These are phyloP conservation scores for Oxystoma pomonae DNA, from an alignment of 2,888 invertebrate species.

Conservation along the genomic window DNA sequence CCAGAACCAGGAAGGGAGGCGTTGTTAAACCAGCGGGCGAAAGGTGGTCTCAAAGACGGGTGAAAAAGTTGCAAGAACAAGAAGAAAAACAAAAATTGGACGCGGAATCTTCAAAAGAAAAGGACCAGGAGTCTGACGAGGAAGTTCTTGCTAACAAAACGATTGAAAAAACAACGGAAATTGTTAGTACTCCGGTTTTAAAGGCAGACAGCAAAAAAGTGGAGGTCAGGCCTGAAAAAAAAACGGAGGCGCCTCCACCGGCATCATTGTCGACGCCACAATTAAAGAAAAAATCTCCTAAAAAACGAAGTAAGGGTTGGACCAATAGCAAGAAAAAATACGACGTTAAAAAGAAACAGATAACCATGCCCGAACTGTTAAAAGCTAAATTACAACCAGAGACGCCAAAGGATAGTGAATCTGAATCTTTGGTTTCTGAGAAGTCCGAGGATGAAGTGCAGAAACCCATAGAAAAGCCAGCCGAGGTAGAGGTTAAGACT, in stretches of 20 bases:
- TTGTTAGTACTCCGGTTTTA: neutral
- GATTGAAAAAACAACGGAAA: neutral
- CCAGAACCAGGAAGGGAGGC: slow-evolving; percentile 26
- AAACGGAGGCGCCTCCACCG: slow-evolving; percentile 7
- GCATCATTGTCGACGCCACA: slow-evolving; percentile 13
- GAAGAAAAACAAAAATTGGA: slow-evolving; percentile 25
- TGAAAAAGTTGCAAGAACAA: slow-evolving; percentile 38
- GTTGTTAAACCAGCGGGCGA: slow-evolving; percentile 41
- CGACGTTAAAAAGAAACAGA: slow-evolving; percentile 37
- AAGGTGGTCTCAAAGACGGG: slow-evolving; percentile 45
- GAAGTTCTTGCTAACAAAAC: slow-evolving; percentile 1
- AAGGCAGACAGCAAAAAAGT: neutral
- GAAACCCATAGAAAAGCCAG: slow-evolving; percentile 18
- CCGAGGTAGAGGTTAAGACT: neutral
- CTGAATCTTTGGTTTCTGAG: slow-evolving; percentile 40
- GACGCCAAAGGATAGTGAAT: slow-evolving; percentile 34
- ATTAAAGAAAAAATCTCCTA: slow-evolving; percentile 17
- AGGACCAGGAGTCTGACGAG: slow-evolving; percentile 15
- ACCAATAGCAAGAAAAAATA: slow-evolving; percentile 47
- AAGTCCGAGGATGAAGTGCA: slow-evolving; percentile 40
- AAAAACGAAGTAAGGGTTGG: slow-evolving; percentile 50
- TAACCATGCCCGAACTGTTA: slow-evolving; percentile 46
- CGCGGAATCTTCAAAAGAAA: slow-evolving; percentile 17
- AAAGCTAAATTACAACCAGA: slow-evolving; percentile 33
- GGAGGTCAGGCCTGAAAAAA: slow-evolving; percentile 11